These are phyloP conservation scores for Vimba vimba DNA, from an alignment of 2,113 vertebrate species.

Conservation along the genomic window DNA sequence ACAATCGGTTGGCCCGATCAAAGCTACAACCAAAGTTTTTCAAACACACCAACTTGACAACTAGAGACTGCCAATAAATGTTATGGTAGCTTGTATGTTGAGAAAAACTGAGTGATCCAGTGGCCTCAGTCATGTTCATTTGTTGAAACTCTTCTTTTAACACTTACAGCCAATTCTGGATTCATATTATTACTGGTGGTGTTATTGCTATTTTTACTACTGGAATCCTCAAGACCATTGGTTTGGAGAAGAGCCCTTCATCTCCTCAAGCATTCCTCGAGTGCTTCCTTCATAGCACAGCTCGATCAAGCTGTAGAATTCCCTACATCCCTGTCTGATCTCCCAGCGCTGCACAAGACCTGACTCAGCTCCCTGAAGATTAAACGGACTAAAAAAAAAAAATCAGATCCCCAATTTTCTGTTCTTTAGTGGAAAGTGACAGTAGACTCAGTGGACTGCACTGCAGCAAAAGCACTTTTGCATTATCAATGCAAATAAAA, in stretches of 20 bases:
- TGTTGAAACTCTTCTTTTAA: neutral
- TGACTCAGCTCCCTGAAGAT: conserved; percentile 42
- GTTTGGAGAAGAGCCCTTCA: neutral
- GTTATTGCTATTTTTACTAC: neutral
- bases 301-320: conserved; percentile 39
- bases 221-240: neutral
- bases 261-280: conserved; percentile 31
- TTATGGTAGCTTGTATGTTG: neutral
- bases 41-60: neutral
- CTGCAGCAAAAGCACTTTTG: conserved; percentile 14
- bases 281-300: conserved; percentile 34
- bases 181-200: neutral
- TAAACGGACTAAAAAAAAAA: conserved; percentile 9
- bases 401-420: conserved; percentile 21
- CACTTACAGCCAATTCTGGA: neutral
- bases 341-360: conserved; percentile 34
- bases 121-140: neutral
- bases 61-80: neutral
- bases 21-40: conserved; percentile 2
- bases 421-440: conserved; percentile 8
- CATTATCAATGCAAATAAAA: conserved; percentile 19
- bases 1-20: neutral
- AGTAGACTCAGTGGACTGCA: conserved; percentile 3
- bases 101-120: neutral
- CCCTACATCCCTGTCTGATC: conserved; percentile 31